A percentile compares a stretch with the other conserved stretches of the same genome.
Conservation (phyloP, 1,140 invertebrate species). For the Maconellicoccus hirsutus region DNA sequence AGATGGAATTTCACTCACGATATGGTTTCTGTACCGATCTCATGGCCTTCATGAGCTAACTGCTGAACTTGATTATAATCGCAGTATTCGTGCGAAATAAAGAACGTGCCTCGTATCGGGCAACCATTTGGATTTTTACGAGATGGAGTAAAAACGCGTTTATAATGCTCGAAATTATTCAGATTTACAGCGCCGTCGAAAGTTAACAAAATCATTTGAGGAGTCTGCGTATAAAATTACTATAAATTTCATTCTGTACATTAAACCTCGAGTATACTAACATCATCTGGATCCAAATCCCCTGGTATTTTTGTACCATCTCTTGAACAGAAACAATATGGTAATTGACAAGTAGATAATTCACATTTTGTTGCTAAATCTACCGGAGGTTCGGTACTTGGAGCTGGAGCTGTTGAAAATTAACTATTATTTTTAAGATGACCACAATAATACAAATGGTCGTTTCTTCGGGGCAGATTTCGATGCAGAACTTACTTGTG, state of each 20-base stretch:
- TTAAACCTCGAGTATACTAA: too few species aligned
- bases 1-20: slow-evolving; percentile 49
- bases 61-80: slow-evolving; percentile 87
- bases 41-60: slow-evolving; percentile 75
- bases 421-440: neutral
- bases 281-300: slow-evolving; percentile 63
- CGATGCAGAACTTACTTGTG: slow-evolving; percentile 57
- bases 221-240: slow-evolving; percentile 68
- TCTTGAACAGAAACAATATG: slow-evolving; percentile 87
- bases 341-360: slow-evolving; percentile 58
- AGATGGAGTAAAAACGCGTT: slow-evolving; percentile 66
- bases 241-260: too few species aligned
- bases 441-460: neutral
- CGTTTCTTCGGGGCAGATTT: neutral
- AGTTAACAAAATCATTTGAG: slow-evolving; percentile 85
- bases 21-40: slow-evolving; percentile 82
- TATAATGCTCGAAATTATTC: slow-evolving; percentile 81
- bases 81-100: slow-evolving; percentile 87
- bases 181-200: slow-evolving; percentile 88
- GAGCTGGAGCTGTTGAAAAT: slow-evolving; percentile 52
- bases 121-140: slow-evolving; percentile 81
- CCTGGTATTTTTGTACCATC: slow-evolving; percentile 80
- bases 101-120: slow-evolving; percentile 81
- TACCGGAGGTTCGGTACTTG: slow-evolving; percentile 61
- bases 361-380: slow-evolving; percentile 71